Evolutionary conservation across 2,113 vertebrate genomes (phyloP).

Genomic region (Egretta garzetta): DNA sequence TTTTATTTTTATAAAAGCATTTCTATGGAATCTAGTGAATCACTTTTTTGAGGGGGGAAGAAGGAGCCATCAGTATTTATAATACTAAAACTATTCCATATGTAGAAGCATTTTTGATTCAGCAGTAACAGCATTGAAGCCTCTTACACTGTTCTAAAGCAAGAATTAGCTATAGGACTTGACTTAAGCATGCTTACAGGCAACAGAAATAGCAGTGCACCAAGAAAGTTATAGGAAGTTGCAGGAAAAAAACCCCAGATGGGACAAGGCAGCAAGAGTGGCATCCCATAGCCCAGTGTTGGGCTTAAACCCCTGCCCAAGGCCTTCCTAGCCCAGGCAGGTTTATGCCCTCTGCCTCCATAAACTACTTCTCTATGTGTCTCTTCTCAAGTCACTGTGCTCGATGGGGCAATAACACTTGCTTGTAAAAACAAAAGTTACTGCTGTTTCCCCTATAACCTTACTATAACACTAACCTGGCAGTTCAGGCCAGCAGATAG

Average conservation of each 20-base stretch:
- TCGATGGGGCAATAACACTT: not conserved
- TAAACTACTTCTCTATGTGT: not conserved
- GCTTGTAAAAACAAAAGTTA: not conserved
- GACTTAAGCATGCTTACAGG: not conserved
- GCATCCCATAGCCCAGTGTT: not conserved
- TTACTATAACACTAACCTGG: not conserved
- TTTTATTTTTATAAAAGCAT: constrained; percentile 59
- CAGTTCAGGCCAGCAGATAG: not conserved
- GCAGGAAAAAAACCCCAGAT: not conserved
- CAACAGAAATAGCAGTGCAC: not conserved
- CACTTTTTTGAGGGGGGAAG: not conserved
- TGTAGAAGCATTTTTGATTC: not conserved
- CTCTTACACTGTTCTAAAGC: not conserved
- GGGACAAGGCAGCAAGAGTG: not conserved
- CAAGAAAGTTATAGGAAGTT: not conserved
- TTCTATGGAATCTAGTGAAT: not conserved
- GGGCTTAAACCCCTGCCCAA: not conserved
- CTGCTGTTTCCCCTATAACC: not conserved
- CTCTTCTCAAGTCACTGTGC: not conserved
- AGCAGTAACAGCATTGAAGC: not conserved
- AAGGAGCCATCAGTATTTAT: not conserved
- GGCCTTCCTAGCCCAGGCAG: not conserved
- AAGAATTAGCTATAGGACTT: not conserved
- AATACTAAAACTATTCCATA: not conserved
- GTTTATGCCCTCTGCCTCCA: not conserved